Conservation (phyloP, 2,113 vertebrate species). For the Guaruba guarouba region DNA sequence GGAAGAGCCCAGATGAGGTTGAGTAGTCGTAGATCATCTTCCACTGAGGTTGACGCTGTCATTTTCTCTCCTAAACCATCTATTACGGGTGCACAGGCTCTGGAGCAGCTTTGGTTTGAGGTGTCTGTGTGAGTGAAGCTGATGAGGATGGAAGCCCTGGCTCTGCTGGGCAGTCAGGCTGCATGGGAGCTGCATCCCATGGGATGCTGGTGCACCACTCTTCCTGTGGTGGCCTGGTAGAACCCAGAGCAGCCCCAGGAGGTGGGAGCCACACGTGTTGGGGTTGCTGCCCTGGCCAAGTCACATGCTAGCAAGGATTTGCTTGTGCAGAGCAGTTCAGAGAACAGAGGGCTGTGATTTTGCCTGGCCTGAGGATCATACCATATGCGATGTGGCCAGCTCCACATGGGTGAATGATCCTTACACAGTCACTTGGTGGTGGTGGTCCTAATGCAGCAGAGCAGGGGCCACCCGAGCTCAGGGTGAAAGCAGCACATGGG, state of each 20-base stretch:
- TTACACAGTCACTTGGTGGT: accelerated
- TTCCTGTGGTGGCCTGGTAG: neutral
- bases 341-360: constrained; percentile 30
- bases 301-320: neutral
- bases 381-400: neutral
- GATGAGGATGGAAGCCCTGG: neutral
- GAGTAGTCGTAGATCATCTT: neutral
- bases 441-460: neutral
- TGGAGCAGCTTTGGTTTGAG: neutral
- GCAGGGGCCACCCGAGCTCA: accelerated
- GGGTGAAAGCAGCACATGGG: accelerated
- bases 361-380: neutral
- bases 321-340: neutral
- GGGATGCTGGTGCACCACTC: neutral
- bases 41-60: neutral
- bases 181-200: neutral
- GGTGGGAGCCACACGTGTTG: neutral
- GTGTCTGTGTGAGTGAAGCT: neutral
- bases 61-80: neutral
- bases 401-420: neutral
- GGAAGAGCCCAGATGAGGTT: neutral
- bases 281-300: neutral
- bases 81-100: accelerated
- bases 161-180: neutral
- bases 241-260: neutral